Evolutionary conservation across 2,113 vertebrate genomes (phyloP), one percentile per base, ranked within the genome.

Genomic region (Loxodonta africana): DNA sequence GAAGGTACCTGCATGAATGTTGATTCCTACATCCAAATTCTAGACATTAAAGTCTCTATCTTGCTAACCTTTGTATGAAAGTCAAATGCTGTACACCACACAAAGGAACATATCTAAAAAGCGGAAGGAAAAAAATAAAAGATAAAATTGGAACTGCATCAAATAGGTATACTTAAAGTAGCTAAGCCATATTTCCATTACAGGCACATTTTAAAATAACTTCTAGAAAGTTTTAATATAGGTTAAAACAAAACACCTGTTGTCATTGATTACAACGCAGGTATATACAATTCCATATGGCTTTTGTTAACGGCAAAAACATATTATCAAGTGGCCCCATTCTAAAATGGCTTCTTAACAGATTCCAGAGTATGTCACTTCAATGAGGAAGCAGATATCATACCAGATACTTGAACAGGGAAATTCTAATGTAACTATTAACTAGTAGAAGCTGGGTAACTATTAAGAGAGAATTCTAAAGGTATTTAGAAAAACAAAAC

Each of bases 341-440:
- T 90, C 74, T 46, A n/a, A 96, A 96, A 88, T 67, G 46, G 73
- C 46, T 88, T 71, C 89, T 62, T 30, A 18, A 37, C 71, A 83
- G 69, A 90, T 9, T 90, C 41, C 67, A 57, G 53, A 57, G 53
- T 57, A 57, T 57, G 53, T 57, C 53, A 57, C 15, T 57, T 18
- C 83, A 94, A 33, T 74, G 33, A 77, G 82, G 60, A 74, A 53
- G 80, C 33, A 83, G 88, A 91, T 94, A 73, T 25, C 92, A 94
- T 9, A 30, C 6, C n/a, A 74, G 69, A 41, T 67, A 53, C n/a
- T 2, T 77, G 33, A 71, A 81, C 18, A 25, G 18, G 41, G 10
- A 46, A 51, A 48, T 78, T 73, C 91, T 78, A 93, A 92, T 48
- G 74, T n/a, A 92, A 69, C 8, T 37, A 21, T 74, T 65, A 76